phyloP scores from a whole-genome alignment of 2,797 vertebrate genomes.

The Gouania willdenowi region DNA sequence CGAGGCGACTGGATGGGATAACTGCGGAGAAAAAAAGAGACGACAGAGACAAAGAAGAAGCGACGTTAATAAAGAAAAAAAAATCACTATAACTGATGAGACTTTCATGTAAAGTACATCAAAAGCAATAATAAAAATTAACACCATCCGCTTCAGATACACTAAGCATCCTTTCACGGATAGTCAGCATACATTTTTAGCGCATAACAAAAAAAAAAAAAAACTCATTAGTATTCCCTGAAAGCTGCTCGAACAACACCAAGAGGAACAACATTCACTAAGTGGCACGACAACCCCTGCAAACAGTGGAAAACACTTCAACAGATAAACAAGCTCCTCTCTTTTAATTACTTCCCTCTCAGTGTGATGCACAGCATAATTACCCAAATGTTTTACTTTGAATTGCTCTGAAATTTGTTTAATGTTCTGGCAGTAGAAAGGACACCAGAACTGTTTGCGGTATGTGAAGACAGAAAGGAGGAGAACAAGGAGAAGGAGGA shows the following conservation, averaged over 20 bases:
- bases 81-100: too few species aligned
- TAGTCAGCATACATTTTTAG: too few species aligned
- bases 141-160: too few species aligned
- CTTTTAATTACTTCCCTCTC: slow-evolving; percentile 23
- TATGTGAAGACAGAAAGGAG: slow-evolving; percentile 4
- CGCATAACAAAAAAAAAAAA: background rate
- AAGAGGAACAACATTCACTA: slow-evolving; percentile 1
- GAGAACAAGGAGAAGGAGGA: background rate
- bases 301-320: slow-evolving; percentile 18
- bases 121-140: too few species aligned
- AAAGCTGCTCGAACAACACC: background rate
- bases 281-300: slow-evolving; percentile 12
- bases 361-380: slow-evolving; percentile 12
- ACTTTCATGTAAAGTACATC: too few species aligned
- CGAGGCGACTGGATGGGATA: slow-evolving; percentile 93
- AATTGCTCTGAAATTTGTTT: slow-evolving; percentile 7
- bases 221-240: background rate
- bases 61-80: slow-evolving; percentile 23
- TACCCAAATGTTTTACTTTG: background rate
- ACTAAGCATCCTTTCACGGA: too few species aligned
- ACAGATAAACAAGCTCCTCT: slow-evolving; percentile 6
- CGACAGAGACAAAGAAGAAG: slow-evolving; percentile 7
- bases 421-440: slow-evolving; percentile 1
- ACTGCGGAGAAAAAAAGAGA: slow-evolving; percentile 57
- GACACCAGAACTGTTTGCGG: background rate